Evolutionary conservation across 2,888 invertebrate species (phyloP).

Genomic region (Standfussiana lucernea): DNA sequence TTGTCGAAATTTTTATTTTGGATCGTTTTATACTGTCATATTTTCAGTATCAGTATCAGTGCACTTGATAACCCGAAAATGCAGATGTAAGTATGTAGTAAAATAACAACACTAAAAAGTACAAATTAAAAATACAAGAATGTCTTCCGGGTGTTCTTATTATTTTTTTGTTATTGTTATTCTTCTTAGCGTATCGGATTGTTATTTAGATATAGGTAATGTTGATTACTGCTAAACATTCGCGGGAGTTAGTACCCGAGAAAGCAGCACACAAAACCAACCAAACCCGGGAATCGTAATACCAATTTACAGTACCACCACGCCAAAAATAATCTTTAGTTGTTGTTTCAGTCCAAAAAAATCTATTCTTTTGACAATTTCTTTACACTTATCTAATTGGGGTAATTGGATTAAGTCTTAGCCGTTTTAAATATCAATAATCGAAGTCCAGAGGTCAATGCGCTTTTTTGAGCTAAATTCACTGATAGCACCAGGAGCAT

Average conservation of each 20-base stretch:
- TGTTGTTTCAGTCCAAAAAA: background rate
- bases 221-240: background rate
- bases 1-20: background rate
- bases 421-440: background rate
- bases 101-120: background rate
- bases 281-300: background rate
- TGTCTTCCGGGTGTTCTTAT: background rate
- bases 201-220: background rate
- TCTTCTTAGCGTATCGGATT: background rate
- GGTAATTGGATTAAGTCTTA: background rate
- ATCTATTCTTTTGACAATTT: no score
- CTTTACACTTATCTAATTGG: background rate
- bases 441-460: background rate
- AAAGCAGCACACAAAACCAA: background rate
- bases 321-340: background rate
- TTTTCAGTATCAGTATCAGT: background rate
- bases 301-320: background rate
- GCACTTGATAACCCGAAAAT: constrained; percentile 9
- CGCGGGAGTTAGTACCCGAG: background rate
- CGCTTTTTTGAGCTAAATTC: background rate
- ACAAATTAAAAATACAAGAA: background rate
- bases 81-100: background rate
- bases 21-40: background rate
- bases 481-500: background rate
- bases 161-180: no score